Base-by-base conservation (phyloP, 2,888 invertebrate genomes). In the Drosophila diplacantha region DNA sequence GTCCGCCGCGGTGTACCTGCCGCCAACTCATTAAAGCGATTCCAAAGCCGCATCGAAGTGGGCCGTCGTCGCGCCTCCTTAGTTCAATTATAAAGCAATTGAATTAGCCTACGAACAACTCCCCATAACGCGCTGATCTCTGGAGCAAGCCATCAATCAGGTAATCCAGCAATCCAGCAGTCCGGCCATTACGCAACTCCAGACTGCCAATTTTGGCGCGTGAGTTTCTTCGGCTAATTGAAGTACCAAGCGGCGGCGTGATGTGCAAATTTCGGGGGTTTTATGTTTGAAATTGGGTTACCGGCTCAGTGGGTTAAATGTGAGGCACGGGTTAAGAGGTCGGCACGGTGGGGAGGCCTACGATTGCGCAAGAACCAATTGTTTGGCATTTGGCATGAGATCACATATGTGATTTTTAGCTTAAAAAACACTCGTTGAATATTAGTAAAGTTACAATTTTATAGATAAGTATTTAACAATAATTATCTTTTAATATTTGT, bases 1-100 rank as follows among this genome's bases (percentile, higher is more conserved):
- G 6, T 24, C 24, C 6, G 24, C 11, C 24, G 20, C 16, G 24
- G 37, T 43, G 37, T 34, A 39, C 46, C 26, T 50, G 26, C 47
- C 55, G 71, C 55, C 65, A 61, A 43, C 81, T 78, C 81, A 78
- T 78, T 78, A 78, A 78, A 80, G 61, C 61, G 62, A 56, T 51
- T 14, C 63, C 59, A 73, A 47, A 49, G 8, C 58, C 35, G 38
- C 52, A 26, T 50, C 58, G 58, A 62, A 60, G 57, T 52, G 49
- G 46, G 56, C 44, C 71, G 74, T 74, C 62, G 58, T 74, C 62
- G 58, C 74, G 78, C 72, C 78, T 78, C 67, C 79, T 81, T 78
- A 74, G 74, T 72, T 78, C 81, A 78, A 78, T 78, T 81, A 81
- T 81, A 78, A 81, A 75, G 72, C 78, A 78, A 78, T 78, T 78